Base-by-base conservation (phyloP, 2,888 invertebrate species). In the Pristionchus maxplancki region DNA sequence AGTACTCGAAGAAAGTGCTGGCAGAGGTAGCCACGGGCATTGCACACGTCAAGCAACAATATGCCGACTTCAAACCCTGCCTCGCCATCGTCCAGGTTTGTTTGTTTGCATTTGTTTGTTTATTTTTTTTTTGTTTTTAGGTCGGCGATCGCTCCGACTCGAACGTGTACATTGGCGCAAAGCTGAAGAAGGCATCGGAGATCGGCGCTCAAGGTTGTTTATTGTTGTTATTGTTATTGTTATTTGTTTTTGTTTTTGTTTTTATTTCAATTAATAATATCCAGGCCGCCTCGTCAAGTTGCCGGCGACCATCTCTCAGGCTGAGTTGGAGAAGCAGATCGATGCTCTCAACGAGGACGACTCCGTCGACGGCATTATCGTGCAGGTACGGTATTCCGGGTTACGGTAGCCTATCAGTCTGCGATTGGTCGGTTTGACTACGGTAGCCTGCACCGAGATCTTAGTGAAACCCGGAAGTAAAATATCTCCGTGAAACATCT, bases 91-190 rank as follows among this genome's bases (percentile, higher is more conserved):
- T 99, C 34, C 96, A 96, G 95, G 96, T 96, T 93, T 83, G 74
- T 64, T 15, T 13, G 6, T n/a, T n/a, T n/a, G n/a, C n/a, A n/a
- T n/a, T n/a, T n/a, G 6, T 44, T 44, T 44, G 53, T 17, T 53
- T 17, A 53, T 24, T 58, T 31, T 28, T 34, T 13, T 31, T 50
- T 50, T 1, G n/a, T 50, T 53, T 92, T 44, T 97, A 99, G 96
- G 99, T 99, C 90, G 99, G 99, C 20, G 97, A 97, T 1, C 96
- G 98, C 0, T 97, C 98, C 95, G 99, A 99, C 95, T 99, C 99
- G 78, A 98, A 98, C 96, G 98, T 99, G 9, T 99, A 99, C 95
- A 99, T 99, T 94, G 96, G 97, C 58, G 97, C 97, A 97, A 99
- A 99, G 96, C 96, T 98, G 89, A 97, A 97, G 95, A 97, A 97